Evolutionary conservation across 2,113 vertebrate genomes (phyloP), one percentile per base, ranked within the genome.

Genomic region (Spea multiplicata): DNA sequence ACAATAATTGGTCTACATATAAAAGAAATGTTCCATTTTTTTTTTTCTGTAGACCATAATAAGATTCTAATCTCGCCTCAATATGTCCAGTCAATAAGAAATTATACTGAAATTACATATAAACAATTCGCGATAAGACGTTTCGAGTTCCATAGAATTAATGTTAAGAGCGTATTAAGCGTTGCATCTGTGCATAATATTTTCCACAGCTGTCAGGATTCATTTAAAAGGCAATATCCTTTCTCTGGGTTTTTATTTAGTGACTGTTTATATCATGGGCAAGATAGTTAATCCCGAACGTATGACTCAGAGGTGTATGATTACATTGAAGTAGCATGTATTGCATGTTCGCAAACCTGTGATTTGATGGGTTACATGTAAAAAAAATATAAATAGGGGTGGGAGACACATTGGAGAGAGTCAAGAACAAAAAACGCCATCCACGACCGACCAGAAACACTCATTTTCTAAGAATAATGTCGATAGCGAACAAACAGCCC

Each of bases 221-320:
- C 83, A 90, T 93, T 92, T 90, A 90, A 91, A 89, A 92, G 87
- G 90, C 90, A 91, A 90, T 89, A 90, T 86, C 89, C 90, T 89
- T 89, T 85, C 76, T 59, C 87, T 87, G 85, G 85, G 86, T 89
- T 88, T 30, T 86, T 88, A 86, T 85, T 90, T 87, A 87, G 89
- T 81, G 86, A 88, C 87, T 91, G 90, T 92, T 92, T 93, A 88
- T 85, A 83, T 88, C 89, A 81, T 71, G 85, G 80, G 88, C 83
- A 87, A 85, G 88, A 87, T 84, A 86, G 89, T 85, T 89, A 88
- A 90, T 89, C 87, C 87, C 83, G 81, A 76, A 75, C 82, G 85
- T 88, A 90, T 91, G 91, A 91, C 83, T 88, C 83, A 84, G 84
- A 83, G 83, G 86, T 88, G 86, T 90, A 86, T 86, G 89, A 87